Percentiles rank a stretch among this genome's conserved stretches.
Conservation (phyloP, 2,888 invertebrate species). For the Cosmia pyralina region DNA sequence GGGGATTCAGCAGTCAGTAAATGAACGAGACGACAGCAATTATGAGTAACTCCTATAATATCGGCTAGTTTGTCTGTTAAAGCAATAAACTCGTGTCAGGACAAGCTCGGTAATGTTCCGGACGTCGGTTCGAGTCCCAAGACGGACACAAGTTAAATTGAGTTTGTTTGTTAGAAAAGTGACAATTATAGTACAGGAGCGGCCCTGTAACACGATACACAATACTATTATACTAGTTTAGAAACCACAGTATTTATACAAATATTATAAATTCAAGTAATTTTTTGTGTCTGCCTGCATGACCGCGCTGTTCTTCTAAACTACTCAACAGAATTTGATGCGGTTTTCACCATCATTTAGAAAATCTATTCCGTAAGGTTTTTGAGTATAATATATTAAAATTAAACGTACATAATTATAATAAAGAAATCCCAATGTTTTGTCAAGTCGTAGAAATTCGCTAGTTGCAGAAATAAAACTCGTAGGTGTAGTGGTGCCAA, state of each 20-base stretch:
- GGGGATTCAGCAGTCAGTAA: too few species aligned
- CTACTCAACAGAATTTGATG: background rate
- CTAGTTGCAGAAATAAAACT: background rate
- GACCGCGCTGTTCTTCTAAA: background rate
- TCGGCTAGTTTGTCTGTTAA: background rate
- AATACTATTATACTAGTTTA: conserved; percentile 14
- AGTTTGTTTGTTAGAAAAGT: conserved; percentile 56
- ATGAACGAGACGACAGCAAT: background rate
- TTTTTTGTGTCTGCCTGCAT: background rate
- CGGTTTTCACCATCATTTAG: background rate
- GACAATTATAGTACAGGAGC: conserved; percentile 39
- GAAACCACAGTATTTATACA: background rate
- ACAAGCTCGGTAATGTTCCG: conserved; percentile 12
- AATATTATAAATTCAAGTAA: background rate
- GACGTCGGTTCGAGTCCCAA: conserved; percentile 37
- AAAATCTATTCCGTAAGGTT: background rate
- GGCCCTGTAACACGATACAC: conserved; percentile 2
- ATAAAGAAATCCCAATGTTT: background rate
- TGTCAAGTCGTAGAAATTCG: background rate
- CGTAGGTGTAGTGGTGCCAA: too few species aligned
- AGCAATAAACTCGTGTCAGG: conserved; percentile 14
- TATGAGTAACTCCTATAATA: background rate
- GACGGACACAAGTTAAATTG: conserved; percentile 47
- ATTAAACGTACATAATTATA: background rate
- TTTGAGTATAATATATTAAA: background rate